Conservation (phyloP, 2,113 vertebrate species). For the Petrocephalus microphthalmus region DNA sequence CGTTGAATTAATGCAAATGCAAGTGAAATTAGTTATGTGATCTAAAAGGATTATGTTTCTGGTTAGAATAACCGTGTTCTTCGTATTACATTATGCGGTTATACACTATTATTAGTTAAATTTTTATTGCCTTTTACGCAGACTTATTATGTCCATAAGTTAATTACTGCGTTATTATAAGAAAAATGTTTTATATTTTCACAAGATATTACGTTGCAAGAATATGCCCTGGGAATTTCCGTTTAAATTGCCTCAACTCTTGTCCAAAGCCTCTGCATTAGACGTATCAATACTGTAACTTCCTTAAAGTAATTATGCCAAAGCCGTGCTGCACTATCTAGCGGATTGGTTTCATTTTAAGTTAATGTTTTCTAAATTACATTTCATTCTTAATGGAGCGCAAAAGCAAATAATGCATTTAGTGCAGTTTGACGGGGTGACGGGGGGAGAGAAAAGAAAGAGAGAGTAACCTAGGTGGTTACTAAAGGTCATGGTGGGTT, state of each 20-base stretch:
- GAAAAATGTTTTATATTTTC: not conserved
- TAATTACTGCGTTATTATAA: not conserved
- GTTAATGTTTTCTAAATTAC: constrained; percentile 14
- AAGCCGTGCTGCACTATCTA: not conserved
- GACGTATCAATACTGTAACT: not conserved
- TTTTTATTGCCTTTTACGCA: not conserved
- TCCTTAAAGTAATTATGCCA: not conserved
- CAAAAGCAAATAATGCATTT: constrained; percentile 24
- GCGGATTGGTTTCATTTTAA: constrained; percentile 5
- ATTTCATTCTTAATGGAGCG: constrained; percentile 11
- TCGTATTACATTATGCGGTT: not conserved
- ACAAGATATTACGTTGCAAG: not conserved
- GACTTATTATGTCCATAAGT: not conserved
- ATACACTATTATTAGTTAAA: not conserved
- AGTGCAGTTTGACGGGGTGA: not conserved
- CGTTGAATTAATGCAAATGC: not conserved
- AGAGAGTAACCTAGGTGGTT: constrained; percentile 13
- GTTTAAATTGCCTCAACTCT: not conserved
- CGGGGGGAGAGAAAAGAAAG: not conserved
- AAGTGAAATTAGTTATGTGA: not conserved
- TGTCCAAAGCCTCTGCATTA: not conserved
- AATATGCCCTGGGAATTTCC: not conserved
- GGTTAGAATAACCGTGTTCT: not conserved
- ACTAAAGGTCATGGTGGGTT: constrained; percentile 13
- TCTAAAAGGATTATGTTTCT: not conserved